Percentiles rank a stretch among this genome's conserved stretches.
phyloP scores from a whole-genome alignment of 2,888 invertebrate genomes.

The Drosophila limbata region DNA sequence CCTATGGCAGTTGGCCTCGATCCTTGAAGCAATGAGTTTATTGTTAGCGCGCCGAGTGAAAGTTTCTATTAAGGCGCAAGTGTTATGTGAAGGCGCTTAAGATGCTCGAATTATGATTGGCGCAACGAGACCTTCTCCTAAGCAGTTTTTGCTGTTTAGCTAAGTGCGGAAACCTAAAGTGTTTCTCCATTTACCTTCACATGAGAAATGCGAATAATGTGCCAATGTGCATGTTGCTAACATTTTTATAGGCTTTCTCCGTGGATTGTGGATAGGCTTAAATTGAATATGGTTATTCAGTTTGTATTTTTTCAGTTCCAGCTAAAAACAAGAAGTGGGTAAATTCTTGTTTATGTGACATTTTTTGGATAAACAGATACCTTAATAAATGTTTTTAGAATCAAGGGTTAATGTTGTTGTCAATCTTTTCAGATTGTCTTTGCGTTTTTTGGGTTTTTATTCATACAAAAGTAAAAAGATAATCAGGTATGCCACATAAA shows the following conservation, averaged over 20 bases:
- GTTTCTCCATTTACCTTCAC: conserved; percentile 4
- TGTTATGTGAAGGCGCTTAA: conserved; percentile 50
- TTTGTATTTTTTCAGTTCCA: not conserved
- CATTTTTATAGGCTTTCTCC: not conserved
- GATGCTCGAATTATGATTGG: conserved; percentile 68
- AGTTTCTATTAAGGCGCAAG: conserved; percentile 52
- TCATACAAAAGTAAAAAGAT: too few species aligned
- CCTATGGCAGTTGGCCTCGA: conserved; percentile 32
- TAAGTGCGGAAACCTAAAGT: conserved; percentile 29
- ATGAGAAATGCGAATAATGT: not conserved
- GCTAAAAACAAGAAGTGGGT: too few species aligned
- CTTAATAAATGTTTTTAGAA: too few species aligned
- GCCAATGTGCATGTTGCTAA: not conserved
- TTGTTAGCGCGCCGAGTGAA: conserved; percentile 63
- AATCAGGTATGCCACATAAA: too few species aligned
- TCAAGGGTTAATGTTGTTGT: too few species aligned
- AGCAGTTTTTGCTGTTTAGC: conserved; percentile 19
- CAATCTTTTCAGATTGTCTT: too few species aligned
- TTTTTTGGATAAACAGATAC: too few species aligned
- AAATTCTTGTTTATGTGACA: too few species aligned
- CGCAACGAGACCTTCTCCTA: conserved; percentile 20
- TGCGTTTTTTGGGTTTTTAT: too few species aligned
- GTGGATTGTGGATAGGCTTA: not conserved
- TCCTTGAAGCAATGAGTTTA: conserved; percentile 32
- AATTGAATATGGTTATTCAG: not conserved